Percentiles rank a stretch among this genome's conserved stretches.
These are phyloP conservation scores for Gadopsis bispinosus DNA, from an alignment of 2,797 vertebrate genomes.

Conservation along the genomic window DNA sequence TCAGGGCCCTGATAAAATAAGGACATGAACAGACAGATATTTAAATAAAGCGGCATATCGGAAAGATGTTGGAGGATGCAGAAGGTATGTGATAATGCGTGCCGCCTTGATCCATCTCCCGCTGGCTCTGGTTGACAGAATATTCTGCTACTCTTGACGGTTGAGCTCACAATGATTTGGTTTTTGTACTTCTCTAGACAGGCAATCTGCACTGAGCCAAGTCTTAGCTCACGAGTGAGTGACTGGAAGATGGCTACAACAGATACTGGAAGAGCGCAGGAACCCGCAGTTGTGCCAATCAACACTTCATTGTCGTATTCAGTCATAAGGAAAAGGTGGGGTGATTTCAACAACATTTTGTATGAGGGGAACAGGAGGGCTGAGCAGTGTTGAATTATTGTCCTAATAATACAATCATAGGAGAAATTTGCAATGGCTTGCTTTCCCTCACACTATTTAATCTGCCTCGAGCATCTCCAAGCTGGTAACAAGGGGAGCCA, in stretches of 20 bases:
- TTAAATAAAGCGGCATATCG: constrained; percentile 69
- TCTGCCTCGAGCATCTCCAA: constrained; percentile 78
- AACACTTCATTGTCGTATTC: constrained; percentile 74
- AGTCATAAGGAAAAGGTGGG: constrained; percentile 58
- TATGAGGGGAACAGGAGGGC: constrained; percentile 72
- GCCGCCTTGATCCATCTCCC: constrained; percentile 65
- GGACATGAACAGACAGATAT: constrained; percentile 68
- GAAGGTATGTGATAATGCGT: constrained; percentile 49
- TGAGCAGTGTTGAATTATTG: constrained; percentile 64
- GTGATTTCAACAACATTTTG: constrained; percentile 73
- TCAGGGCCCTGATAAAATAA: constrained; percentile 67
- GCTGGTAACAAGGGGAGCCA: constrained; percentile 76
- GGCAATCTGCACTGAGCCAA: constrained; percentile 73
- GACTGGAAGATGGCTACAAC: constrained; percentile 78
- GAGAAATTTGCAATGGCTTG: constrained; percentile 70
- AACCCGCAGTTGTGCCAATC: constrained; percentile 75
- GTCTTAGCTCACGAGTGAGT: constrained; percentile 70
- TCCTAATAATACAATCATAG: constrained; percentile 79
- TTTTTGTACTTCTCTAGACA: constrained; percentile 73
- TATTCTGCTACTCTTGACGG: constrained; percentile 70
- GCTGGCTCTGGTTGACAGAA: constrained; percentile 73
- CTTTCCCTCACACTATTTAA: constrained; percentile 74
- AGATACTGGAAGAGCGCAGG: constrained; percentile 77
- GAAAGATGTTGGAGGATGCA: constrained; percentile 66
- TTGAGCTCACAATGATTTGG: constrained; percentile 74